phyloP scores from a whole-genome alignment of 2,888 invertebrate genomes.

The Andrena trimmerana region DNA sequence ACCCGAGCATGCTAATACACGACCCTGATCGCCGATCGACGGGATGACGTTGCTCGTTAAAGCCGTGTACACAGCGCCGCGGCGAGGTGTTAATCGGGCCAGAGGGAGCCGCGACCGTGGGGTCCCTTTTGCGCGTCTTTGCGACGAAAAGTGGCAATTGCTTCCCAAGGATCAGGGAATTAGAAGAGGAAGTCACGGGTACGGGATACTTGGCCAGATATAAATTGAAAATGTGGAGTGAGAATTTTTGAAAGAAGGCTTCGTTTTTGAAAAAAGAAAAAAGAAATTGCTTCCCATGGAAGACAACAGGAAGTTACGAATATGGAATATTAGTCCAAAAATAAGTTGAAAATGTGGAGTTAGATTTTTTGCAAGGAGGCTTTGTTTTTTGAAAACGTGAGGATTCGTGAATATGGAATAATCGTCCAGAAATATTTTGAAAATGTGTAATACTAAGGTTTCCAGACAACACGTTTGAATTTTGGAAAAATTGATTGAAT shows the following conservation, averaged over 20 bases:
- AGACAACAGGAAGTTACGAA: background rate
- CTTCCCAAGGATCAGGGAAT: conserved; percentile 1
- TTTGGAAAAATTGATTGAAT: too few species aligned
- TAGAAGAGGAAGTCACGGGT: background rate
- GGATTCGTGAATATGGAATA: background rate
- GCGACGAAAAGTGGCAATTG: conserved; percentile 7
- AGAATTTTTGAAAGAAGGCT: background rate
- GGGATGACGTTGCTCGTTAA: conserved; percentile 63
- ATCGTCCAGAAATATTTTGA: background rate
- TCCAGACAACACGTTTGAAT: too few species aligned
- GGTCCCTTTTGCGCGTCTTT: conserved; percentile 14
- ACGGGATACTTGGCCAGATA: background rate
- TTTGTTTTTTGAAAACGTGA: too few species aligned
- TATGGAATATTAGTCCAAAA: background rate
- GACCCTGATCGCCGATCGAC: conserved; percentile 66
- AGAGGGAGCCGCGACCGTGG: conserved; percentile 1
- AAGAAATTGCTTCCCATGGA: background rate
- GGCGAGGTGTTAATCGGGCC: conserved; percentile 11
- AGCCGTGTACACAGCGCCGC: conserved; percentile 22
- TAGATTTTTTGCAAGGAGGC: background rate
- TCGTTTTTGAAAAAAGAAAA: too few species aligned
- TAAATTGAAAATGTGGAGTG: background rate
- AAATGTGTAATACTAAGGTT: background rate
- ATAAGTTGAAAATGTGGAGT: background rate
- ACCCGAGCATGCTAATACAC: conserved; percentile 72